Conservation (phyloP, 2,888 invertebrate species). For the Oeneis ivallda region DNA sequence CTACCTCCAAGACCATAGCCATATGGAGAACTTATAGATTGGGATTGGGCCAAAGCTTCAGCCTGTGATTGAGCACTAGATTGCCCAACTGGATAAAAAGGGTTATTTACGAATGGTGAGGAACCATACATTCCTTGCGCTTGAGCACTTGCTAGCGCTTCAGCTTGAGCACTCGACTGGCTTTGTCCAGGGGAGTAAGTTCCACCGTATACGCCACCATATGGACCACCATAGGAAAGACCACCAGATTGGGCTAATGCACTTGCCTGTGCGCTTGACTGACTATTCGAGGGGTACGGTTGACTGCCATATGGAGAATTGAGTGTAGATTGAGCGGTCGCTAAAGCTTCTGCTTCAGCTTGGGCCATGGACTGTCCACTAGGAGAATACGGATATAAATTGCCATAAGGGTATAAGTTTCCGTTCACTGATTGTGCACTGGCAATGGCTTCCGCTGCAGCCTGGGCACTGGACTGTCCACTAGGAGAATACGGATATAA, state of each 20-base stretch:
- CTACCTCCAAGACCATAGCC: slow-evolving; percentile 12
- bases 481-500: background rate
- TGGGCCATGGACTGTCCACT: background rate
- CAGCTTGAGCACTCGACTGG: slow-evolving; percentile 14
- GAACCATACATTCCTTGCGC: background rate
- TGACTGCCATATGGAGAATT: slow-evolving; percentile 1
- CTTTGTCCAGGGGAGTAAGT: background rate
- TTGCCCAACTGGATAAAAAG: background rate
- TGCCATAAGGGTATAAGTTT: background rate
- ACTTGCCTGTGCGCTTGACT: slow-evolving; percentile 15
- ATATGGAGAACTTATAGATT: slow-evolving; percentile 4
- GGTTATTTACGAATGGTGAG: slow-evolving; percentile 1
- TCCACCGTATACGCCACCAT: background rate
- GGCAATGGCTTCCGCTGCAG: background rate
- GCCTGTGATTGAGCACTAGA: slow-evolving; percentile 24
- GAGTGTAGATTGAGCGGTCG: too few species aligned
- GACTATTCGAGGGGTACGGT: background rate
- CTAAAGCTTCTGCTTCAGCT: slow-evolving; percentile 14
- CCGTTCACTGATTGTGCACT: slow-evolving; percentile 2
- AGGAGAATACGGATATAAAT: slow-evolving; percentile 21
- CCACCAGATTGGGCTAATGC: slow-evolving; percentile 12
- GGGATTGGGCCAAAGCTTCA: slow-evolving; percentile 25
- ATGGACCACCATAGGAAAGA: background rate
- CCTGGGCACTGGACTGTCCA: background rate
- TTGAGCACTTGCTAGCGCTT: slow-evolving; percentile 15